phyloP scores from a whole-genome alignment of 2,888 invertebrate genomes.

The Chrysolina oricalcia region DNA sequence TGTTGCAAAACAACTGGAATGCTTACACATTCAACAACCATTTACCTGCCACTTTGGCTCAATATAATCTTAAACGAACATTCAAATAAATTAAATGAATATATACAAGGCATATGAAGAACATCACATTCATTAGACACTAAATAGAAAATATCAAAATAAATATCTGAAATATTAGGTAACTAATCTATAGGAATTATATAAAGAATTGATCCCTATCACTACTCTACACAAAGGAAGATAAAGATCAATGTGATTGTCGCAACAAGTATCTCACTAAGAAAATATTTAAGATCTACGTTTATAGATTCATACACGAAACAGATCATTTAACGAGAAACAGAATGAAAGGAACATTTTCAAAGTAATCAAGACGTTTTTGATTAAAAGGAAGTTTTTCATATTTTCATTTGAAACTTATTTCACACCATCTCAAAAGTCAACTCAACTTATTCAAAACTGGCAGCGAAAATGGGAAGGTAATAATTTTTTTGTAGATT shows the following conservation, averaged over 20 bases:
- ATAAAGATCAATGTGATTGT: conserved; percentile 50
- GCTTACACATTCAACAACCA: conserved; percentile 5
- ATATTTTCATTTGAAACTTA: not conserved
- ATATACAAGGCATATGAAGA: conserved; percentile 14
- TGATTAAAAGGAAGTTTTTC: not conserved
- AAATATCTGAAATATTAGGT: conserved; percentile 20
- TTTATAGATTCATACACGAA: conserved; percentile 2
- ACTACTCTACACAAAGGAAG: conserved; percentile 31
- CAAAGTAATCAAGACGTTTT: not conserved
- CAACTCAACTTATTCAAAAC: not conserved
- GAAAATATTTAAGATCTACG: conserved; percentile 13
- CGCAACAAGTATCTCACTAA: conserved; percentile 48
- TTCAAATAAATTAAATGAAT: not conserved
- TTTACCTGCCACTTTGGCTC: not conserved
- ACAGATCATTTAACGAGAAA: not conserved
- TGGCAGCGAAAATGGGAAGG: not conserved
- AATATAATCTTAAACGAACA: not conserved
- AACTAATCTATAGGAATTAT: conserved; percentile 1
- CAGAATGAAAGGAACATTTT: conserved; percentile 3
- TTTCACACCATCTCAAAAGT: not conserved
- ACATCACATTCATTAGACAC: not conserved
- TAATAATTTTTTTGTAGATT: too few relatives aligned
- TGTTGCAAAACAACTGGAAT: conserved; percentile 6
- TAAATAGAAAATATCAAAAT: conserved; percentile 22
- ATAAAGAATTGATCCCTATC: conserved; percentile 20